Percentiles rank a stretch among this genome's conserved stretches.
phyloP scores from a whole-genome alignment of 2,888 invertebrate species.

The Dynastes tityus region DNA sequence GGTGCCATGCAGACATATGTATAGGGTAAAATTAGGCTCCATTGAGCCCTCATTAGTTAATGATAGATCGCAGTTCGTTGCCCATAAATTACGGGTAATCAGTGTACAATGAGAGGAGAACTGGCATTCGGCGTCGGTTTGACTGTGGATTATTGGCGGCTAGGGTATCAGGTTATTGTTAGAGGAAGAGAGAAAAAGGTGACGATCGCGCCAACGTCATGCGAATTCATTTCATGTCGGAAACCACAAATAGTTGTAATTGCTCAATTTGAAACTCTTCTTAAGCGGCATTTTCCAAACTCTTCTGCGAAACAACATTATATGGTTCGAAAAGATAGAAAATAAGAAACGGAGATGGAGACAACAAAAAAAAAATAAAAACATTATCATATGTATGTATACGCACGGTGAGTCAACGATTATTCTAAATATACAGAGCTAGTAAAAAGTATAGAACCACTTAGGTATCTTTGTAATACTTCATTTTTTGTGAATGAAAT shows the following conservation, averaged over 20 bases:
- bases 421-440: too few relatives aligned
- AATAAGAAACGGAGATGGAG: too few relatives aligned
- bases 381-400: too few relatives aligned
- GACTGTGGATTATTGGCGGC: conserved; percentile 20
- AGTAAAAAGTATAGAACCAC: too few relatives aligned
- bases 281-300: too few relatives aligned
- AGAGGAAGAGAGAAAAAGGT: not conserved
- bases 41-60: conserved; percentile 67
- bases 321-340: too few relatives aligned
- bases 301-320: too few relatives aligned
- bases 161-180: not conserved
- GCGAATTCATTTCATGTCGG: not conserved
- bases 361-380: too few relatives aligned
- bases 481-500: too few relatives aligned
- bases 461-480: too few relatives aligned
- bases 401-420: too few relatives aligned
- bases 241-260: not conserved
- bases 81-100: conserved; percentile 44
- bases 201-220: not conserved
- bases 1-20: conserved; percentile 25
- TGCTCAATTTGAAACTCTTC: not conserved
- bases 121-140: conserved; percentile 37
- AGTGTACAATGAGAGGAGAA: conserved; percentile 43
- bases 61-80: conserved; percentile 63
- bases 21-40: conserved; percentile 62